Conservation (phyloP, 2,113 vertebrate genomes). For the Hydrolagus affinis region DNA sequence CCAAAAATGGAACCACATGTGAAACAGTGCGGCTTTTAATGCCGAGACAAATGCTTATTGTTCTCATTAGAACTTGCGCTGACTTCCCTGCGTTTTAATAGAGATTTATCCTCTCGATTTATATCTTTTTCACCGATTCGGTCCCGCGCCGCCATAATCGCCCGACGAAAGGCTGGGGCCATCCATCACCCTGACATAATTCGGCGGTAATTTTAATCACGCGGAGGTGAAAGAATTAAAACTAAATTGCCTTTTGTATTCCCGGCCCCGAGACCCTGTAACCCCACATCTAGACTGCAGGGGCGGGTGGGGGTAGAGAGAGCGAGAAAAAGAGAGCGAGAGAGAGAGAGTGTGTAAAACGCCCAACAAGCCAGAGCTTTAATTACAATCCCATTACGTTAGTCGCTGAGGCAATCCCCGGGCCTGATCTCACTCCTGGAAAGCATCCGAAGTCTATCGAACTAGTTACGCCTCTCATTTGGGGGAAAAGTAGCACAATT, state of each 20-base stretch:
- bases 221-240: too few species aligned
- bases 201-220: conserved; percentile 29
- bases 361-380: conserved; percentile 8
- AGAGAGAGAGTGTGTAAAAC: too few species aligned
- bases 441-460: conserved; percentile 28
- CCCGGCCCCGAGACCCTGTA: not conserved
- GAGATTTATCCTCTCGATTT: conserved; percentile 23
- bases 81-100: not conserved
- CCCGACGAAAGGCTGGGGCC: not conserved
- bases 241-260: conserved; percentile 11
- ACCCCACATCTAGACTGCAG: not conserved
- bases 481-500: too few species aligned
- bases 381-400: conserved; percentile 12
- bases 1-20: conserved; percentile 21
- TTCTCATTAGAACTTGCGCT: conserved; percentile 12
- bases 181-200: conserved; percentile 17
- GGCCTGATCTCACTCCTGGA: conserved; percentile 31
- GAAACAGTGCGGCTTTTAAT: not conserved
- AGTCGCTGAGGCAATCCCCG: conserved; percentile 1
- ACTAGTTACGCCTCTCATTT: conserved; percentile 5
- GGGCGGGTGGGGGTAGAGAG: too few species aligned
- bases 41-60: not conserved
- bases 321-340: too few species aligned
- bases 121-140: conserved; percentile 29
- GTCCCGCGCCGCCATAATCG: not conserved